These are phyloP conservation scores for Thereva unica DNA, from an alignment of 2,888 invertebrate genomes.

Conservation along the genomic window DNA sequence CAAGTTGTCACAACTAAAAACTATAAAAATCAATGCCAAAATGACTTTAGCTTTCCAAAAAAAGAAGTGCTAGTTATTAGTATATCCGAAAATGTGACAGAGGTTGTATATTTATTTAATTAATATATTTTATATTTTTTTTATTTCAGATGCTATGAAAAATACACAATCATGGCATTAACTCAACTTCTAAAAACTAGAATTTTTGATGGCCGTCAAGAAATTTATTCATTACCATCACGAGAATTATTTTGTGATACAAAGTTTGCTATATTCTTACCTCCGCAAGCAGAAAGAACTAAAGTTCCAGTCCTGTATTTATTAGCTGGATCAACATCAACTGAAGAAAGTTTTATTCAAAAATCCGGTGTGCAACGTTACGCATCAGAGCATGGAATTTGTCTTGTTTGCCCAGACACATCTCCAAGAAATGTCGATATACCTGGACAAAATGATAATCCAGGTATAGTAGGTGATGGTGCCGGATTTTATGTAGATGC, in stretches of 20 bases:
- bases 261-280: constrained; percentile 88
- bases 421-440: constrained; percentile 86
- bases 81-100: too few species aligned
- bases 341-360: constrained; percentile 87
- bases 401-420: constrained; percentile 90
- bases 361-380: constrained; percentile 89
- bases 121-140: too few species aligned
- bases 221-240: constrained; percentile 60
- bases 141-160: too few species aligned
- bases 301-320: constrained; percentile 81
- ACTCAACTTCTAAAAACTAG: constrained; percentile 70
- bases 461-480: constrained; percentile 90
- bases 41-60: too few species aligned
- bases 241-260: constrained; percentile 78
- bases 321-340: constrained; percentile 87
- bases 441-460: constrained; percentile 83
- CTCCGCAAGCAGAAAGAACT: constrained; percentile 60
- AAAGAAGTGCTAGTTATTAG: too few species aligned
- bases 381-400: constrained; percentile 79
- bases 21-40: too few species aligned
- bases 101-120: too few species aligned
- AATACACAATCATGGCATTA: constrained; percentile 49
- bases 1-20: too few species aligned
- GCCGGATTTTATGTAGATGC: constrained; percentile 95
- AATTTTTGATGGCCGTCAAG: constrained; percentile 82